Conservation (phyloP, 2,113 vertebrate genomes). For the Dryoscopus gambensis region DNA sequence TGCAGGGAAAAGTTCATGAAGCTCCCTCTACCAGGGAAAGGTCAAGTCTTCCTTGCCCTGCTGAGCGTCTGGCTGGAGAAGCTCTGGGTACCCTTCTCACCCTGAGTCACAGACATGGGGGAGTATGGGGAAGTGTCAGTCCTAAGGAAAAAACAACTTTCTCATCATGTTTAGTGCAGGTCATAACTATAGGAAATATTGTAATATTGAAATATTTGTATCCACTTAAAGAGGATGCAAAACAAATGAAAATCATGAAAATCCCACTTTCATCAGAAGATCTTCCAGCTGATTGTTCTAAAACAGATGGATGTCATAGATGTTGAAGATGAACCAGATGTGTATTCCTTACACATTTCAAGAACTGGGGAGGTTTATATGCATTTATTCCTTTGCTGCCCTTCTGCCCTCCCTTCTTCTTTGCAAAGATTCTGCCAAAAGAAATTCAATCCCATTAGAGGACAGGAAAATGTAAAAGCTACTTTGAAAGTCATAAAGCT, state of each 20-base stretch:
- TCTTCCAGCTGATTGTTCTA: background rate
- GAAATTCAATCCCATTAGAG: background rate
- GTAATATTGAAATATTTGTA: too few species aligned
- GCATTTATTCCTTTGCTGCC: background rate
- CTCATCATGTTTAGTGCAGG: background rate
- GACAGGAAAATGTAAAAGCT: background rate
- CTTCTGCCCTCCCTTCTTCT: background rate
- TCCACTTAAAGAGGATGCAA: background rate
- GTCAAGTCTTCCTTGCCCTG: background rate
- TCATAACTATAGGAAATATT: background rate
- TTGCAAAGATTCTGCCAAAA: background rate
- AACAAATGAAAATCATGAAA: background rate
- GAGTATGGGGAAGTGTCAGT: background rate
- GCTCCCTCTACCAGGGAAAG: background rate
- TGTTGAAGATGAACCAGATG: background rate
- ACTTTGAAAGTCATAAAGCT: background rate
- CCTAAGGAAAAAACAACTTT: background rate
- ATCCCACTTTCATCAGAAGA: background rate
- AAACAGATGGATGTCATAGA: background rate
- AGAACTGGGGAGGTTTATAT: background rate
- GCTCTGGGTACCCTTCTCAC: background rate
- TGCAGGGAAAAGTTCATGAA: background rate
- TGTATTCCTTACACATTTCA: background rate
- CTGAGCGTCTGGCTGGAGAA: background rate
- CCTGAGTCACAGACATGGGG: background rate